Evolutionary conservation across 2,113 vertebrate species (phyloP).

Genomic region (Turdus rufiventris): DNA sequence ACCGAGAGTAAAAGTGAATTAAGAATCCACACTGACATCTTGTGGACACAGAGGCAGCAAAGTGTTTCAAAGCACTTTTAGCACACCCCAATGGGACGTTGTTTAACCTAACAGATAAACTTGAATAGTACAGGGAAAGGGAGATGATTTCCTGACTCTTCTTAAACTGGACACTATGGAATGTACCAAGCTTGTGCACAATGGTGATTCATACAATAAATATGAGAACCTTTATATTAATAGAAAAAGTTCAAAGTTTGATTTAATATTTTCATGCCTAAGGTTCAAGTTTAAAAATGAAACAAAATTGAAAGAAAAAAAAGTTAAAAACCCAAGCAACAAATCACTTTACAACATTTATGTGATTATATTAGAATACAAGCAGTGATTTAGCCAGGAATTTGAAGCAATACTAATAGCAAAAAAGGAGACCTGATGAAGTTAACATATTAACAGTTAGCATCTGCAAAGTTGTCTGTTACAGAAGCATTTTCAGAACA

Average conservation of each 20-base stretch:
- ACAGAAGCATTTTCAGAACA: neutral
- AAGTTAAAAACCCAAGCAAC: neutral
- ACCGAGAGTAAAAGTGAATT: neutral
- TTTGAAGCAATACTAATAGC: neutral
- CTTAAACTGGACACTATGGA: neutral
- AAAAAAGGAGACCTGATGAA: neutral
- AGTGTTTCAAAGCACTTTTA: neutral
- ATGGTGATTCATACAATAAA: neutral
- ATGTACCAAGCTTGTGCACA: neutral
- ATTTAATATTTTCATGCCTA: neutral
- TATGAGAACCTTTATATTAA: neutral
- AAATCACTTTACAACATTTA: neutral
- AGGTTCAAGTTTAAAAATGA: neutral
- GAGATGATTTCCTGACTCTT: neutral
- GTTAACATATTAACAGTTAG: neutral
- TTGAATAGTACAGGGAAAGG: neutral
- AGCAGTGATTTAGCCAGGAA: neutral
- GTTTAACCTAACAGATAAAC: neutral
- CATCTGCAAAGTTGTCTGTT: neutral
- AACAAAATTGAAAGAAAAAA: neutral
- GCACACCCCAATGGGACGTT: neutral
- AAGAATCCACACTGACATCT: conserved; percentile 52
- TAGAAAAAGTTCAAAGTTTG: fast-evolving
- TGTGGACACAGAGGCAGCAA: neutral
- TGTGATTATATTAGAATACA: neutral